Percentiles rank a stretch among this genome's conserved stretches.
These are phyloP conservation scores for Mesembrinibis cayennensis DNA, from an alignment of 2,113 vertebrate species.

Conservation along the genomic window DNA sequence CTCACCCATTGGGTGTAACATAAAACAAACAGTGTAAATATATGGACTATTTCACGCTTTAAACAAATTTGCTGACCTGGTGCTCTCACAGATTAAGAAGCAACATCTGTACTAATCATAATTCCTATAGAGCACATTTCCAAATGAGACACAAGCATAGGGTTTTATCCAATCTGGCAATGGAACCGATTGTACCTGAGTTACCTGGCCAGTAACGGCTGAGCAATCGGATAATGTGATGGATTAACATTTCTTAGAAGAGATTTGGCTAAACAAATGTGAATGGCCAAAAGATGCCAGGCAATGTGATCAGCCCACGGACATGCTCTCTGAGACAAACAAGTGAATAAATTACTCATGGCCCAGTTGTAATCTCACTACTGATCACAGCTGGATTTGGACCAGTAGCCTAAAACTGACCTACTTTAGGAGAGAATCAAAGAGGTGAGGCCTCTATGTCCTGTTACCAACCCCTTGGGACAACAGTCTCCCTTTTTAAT, in stretches of 20 bases:
- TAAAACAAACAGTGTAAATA: not conserved
- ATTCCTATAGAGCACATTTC: not conserved
- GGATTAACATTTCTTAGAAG: slow-evolving; percentile 35
- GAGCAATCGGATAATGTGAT: not conserved
- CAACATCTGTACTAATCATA: not conserved
- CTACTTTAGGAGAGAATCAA: slow-evolving; percentile 6
- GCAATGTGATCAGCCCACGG: not conserved
- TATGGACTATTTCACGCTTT: not conserved
- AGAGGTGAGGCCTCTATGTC: not conserved
- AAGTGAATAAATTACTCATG: not conserved
- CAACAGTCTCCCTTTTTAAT: not conserved
- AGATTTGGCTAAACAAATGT: slow-evolving; percentile 12
- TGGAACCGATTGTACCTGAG: not conserved
- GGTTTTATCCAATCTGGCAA: not conserved
- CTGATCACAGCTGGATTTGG: not conserved
- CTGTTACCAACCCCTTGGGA: not conserved
- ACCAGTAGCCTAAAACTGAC: not conserved
- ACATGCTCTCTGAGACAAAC: not conserved
- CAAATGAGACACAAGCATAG: not conserved
- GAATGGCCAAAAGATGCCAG: not conserved
- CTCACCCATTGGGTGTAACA: not conserved
- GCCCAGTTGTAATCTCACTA: not conserved
- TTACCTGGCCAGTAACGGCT: not conserved
- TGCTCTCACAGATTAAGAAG: slow-evolving; percentile 11
- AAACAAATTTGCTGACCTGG: not conserved